phyloP scores from a whole-genome alignment of 2,797 vertebrate species.

The Chelmon rostratus region DNA sequence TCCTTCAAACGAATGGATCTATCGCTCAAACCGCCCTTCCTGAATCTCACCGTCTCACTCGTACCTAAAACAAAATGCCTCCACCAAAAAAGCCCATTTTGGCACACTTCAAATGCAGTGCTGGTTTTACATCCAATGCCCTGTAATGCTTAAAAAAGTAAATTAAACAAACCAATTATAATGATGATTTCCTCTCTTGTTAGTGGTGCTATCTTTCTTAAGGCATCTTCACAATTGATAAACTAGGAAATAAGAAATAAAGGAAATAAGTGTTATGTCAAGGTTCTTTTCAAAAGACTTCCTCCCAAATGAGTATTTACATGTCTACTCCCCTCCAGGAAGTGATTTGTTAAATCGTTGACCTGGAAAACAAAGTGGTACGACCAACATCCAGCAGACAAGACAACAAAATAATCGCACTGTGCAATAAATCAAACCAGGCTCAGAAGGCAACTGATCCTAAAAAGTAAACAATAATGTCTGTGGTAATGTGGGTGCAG shows the following conservation, averaged over 20 bases:
- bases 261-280: not conserved
- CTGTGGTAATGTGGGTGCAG: conserved; percentile 55
- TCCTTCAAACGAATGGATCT: too few species aligned
- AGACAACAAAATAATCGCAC: conserved; percentile 28
- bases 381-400: conserved; percentile 6
- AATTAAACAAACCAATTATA: not conserved
- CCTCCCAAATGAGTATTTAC: conserved; percentile 1
- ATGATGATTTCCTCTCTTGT: not conserved
- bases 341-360: conserved; percentile 8
- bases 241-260: not conserved
- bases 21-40: too few species aligned
- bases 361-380: conserved; percentile 10
- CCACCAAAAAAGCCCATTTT: too few species aligned
- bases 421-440: conserved; percentile 49
- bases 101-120: too few species aligned
- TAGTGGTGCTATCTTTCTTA: not conserved
- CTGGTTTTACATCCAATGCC: not conserved
- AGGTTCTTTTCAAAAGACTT: not conserved
- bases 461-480: conserved; percentile 56
- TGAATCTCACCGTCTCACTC: too few species aligned
- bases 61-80: too few species aligned
- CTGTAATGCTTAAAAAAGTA: not conserved
- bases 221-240: not conserved
- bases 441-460: conserved; percentile 46
- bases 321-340: not conserved